Conservation (phyloP, 2,113 vertebrate species). For the Orientallactaga bullata region DNA sequence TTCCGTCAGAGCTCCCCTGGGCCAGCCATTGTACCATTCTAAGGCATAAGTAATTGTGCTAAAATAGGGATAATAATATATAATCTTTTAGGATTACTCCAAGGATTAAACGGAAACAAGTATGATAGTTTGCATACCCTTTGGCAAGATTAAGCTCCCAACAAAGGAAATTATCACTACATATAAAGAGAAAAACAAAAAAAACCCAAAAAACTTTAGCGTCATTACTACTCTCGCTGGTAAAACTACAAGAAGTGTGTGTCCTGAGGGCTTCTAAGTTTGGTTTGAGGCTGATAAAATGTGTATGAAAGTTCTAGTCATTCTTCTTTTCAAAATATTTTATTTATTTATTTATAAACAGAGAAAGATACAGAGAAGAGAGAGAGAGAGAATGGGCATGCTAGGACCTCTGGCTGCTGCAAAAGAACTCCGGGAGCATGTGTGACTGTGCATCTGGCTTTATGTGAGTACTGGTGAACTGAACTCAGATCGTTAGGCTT, state of each 20-base stretch:
- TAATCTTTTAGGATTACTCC: conserved; percentile 64
- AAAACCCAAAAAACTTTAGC: not conserved
- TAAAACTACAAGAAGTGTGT: conserved; percentile 9
- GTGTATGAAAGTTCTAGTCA: not conserved
- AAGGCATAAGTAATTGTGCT: conserved; percentile 25
- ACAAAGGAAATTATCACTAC: conserved; percentile 56
- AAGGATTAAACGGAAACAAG: conserved; percentile 65
- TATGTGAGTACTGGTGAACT: no score
- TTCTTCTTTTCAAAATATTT: not conserved
- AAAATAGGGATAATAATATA: conserved; percentile 64
- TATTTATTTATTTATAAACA: no score
- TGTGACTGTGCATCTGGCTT: no score
- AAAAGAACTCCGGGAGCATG: no score
- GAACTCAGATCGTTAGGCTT: no score
- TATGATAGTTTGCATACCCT: not conserved
- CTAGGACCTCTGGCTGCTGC: no score
- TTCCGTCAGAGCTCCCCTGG: conserved; percentile 22
- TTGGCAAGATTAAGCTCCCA: conserved; percentile 31
- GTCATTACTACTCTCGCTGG: conserved; percentile 5
- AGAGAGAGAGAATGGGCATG: no score
- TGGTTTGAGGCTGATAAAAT: conserved; percentile 46
- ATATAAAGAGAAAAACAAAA: not conserved
- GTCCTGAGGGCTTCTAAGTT: not conserved
- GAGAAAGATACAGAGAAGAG: no score
- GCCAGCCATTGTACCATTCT: not conserved